A percentile compares a stretch with the other conserved stretches of the same genome.
Conservation (phyloP, 2,797 vertebrate species). For the Bradypodion ventrale region DNA sequence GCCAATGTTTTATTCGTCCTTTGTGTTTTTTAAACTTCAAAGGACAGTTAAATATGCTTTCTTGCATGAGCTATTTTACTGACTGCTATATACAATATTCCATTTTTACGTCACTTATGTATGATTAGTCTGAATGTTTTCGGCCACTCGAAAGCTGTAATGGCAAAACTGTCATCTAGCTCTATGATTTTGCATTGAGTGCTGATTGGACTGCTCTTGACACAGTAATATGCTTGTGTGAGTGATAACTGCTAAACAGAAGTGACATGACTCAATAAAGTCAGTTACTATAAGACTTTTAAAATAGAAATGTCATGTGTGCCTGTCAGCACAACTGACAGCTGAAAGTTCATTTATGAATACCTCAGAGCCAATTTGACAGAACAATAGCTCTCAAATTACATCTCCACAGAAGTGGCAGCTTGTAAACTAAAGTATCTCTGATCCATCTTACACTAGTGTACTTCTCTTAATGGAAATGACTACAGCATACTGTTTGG, state of each 20-base stretch:
- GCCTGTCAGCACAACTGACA: constrained; percentile 19
- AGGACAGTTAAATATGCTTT: background rate
- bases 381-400: constrained; percentile 24
- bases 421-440: constrained; percentile 32
- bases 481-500: background rate
- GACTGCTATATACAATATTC: background rate
- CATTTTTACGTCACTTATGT: background rate
- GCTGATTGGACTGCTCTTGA: background rate
- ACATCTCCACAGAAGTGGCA: constrained; percentile 7
- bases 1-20: background rate
- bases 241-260: constrained; percentile 22
- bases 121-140: background rate
- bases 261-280: constrained; percentile 29
- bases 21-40: background rate
- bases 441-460: constrained; percentile 3
- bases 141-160: background rate
- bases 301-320: constrained; percentile 22
- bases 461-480: background rate
- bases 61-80: background rate
- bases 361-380: constrained; percentile 13
- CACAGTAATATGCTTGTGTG: constrained; percentile 1
- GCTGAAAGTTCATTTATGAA: constrained; percentile 30
- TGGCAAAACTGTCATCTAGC: background rate
- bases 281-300: constrained; percentile 16
- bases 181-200: background rate